Evolutionary conservation across 2,113 vertebrate genomes (phyloP).

Genomic region (Perca fluviatilis): DNA sequence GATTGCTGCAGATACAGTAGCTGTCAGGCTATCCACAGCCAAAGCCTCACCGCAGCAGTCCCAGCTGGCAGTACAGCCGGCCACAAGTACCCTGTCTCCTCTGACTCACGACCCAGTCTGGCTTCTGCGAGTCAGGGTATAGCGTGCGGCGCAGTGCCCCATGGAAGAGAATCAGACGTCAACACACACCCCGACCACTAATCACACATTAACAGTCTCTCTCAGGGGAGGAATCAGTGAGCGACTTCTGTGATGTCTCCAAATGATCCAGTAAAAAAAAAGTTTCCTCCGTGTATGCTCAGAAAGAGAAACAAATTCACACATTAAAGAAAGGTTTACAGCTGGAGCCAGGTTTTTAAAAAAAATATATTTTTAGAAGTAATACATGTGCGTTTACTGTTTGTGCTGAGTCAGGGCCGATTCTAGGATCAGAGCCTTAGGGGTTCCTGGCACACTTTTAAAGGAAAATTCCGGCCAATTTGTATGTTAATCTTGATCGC

Average conservation of each 20-base stretch:
- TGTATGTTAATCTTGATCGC: no score
- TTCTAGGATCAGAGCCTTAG: no score
- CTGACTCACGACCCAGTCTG: slow-evolving; percentile 71
- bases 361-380: slow-evolving; percentile 25
- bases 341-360: slow-evolving; percentile 47
- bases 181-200: slow-evolving; percentile 65
- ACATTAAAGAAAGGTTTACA: slow-evolving; percentile 50
- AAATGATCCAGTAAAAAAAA: slow-evolving; percentile 73
- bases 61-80: slow-evolving; percentile 29
- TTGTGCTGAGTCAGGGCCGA: no score
- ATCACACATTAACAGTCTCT: slow-evolving; percentile 73
- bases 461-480: no score
- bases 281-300: slow-evolving; percentile 61
- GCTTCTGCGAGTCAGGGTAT: slow-evolving; percentile 28
- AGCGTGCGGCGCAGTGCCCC: slow-evolving; percentile 50
- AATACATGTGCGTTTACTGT: slow-evolving; percentile 61
- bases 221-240: slow-evolving; percentile 54
- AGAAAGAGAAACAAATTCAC: slow-evolving; percentile 53
- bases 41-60: slow-evolving; percentile 46
- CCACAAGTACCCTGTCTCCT: slow-evolving; percentile 39
- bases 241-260: slow-evolving; percentile 72
- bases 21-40: slow-evolving; percentile 22
- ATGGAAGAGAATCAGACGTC: slow-evolving; percentile 57
- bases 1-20: slow-evolving; percentile 38
- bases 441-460: no score